phyloP scores from a whole-genome alignment of 1,140 invertebrate species.

The Aplysia californica region DNA sequence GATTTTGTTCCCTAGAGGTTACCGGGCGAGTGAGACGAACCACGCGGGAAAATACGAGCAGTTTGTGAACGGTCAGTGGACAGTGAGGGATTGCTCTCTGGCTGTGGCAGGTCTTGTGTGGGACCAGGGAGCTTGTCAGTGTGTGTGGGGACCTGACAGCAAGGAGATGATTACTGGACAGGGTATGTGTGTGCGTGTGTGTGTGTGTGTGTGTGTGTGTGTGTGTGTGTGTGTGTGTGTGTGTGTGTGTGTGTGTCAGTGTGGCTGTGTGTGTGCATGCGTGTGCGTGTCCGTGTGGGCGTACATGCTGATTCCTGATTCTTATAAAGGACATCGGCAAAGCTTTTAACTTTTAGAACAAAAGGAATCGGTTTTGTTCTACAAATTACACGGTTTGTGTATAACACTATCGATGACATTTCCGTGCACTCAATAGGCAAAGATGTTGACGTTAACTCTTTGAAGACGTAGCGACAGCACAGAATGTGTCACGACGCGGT shows the following conservation, averaged over 20 bases:
- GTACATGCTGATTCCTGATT: background rate
- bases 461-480: no score
- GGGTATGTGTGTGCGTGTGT: conserved; percentile 3
- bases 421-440: no score
- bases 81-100: conserved; percentile 37
- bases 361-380: no score
- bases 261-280: background rate
- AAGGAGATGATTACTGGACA: conserved; percentile 7
- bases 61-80: conserved; percentile 38
- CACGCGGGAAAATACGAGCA: conserved; percentile 36
- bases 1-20: conserved; percentile 23
- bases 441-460: no score
- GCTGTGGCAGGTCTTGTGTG: conserved; percentile 38
- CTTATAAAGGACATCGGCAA: background rate
- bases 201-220: background rate
- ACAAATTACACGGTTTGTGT: no score
- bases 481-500: no score
- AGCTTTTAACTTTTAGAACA: background rate
- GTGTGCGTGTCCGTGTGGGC: background rate
- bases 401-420: no score
- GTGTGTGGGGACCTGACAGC: conserved; percentile 35
- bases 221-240: background rate
- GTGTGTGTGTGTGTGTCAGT: background rate
- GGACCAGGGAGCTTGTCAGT: conserved; percentile 37
- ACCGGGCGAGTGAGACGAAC: background rate